Conservation (phyloP, 2,113 vertebrate genomes). For the Mellivora capensis region DNA sequence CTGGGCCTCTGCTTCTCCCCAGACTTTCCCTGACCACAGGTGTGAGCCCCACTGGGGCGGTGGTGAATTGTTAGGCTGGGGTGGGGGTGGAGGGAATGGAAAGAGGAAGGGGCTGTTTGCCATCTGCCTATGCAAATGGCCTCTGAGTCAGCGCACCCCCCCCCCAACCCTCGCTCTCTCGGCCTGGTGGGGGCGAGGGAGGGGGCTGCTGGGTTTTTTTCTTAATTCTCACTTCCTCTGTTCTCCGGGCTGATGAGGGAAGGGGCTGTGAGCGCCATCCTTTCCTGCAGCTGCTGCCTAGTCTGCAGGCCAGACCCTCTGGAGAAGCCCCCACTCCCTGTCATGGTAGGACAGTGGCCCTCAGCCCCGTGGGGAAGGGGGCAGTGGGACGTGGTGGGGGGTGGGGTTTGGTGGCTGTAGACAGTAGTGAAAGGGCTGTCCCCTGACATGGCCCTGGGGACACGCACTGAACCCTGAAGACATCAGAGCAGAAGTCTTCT, state of each 20-base stretch:
- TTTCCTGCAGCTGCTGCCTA: background rate
- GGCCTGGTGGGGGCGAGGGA: background rate
- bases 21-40: background rate
- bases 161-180: background rate
- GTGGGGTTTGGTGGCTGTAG: background rate
- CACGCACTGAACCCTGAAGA: background rate
- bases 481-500: background rate
- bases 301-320: background rate
- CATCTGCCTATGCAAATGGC: constrained; percentile 57
- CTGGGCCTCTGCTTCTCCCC: background rate
- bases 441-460: background rate
- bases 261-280: background rate
- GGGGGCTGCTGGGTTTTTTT: background rate
- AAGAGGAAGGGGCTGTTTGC: constrained; percentile 38
- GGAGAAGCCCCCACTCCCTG: background rate
- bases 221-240: constrained; percentile 63
- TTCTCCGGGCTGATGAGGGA: background rate
- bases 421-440: background rate
- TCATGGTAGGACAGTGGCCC: constrained; percentile 63
- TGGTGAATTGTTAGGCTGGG: background rate
- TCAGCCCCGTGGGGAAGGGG: background rate
- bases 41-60: background rate
- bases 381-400: no score
- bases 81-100: background rate
- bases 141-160: constrained; percentile 10